Evolutionary conservation across 2,888 invertebrate genomes (phyloP).

Genomic region (Epinotia demarniana): DNA sequence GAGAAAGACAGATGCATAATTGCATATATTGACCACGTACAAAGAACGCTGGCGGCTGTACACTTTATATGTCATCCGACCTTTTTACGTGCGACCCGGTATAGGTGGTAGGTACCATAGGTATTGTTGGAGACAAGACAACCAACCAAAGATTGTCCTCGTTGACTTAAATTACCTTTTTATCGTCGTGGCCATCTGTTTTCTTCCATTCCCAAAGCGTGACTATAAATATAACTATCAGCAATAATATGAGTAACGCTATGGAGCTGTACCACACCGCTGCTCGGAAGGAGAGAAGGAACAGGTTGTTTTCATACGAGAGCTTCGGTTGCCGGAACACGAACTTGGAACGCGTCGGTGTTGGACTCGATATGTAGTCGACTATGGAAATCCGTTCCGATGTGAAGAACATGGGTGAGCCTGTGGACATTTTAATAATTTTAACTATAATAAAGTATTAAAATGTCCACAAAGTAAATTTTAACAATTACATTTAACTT

Average conservation of each 20-base stretch:
- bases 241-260: conserved; percentile 75
- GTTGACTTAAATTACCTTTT: conserved; percentile 49
- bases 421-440: conserved; percentile 64
- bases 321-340: conserved; percentile 89
- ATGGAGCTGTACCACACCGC: conserved; percentile 87
- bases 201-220: conserved; percentile 76
- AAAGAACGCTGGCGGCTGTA: no score
- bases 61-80: no score
- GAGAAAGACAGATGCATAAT: no score
- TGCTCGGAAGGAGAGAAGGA: conserved; percentile 86
- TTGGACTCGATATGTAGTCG: conserved; percentile 88
- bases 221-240: conserved; percentile 68
- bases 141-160: no score
- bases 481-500: no score
- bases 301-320: conserved; percentile 89
- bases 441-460: no score
- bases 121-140: no score
- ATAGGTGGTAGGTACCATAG: no score
- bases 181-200: conserved; percentile 46
- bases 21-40: no score
- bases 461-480: no score
- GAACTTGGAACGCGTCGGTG: conserved; percentile 87
- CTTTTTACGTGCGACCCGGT: no score
- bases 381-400: conserved; percentile 85
- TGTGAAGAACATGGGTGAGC: conserved; percentile 87